Conservation (phyloP, 1,140 invertebrate species). For the Aphidius gifuensis region DNA sequence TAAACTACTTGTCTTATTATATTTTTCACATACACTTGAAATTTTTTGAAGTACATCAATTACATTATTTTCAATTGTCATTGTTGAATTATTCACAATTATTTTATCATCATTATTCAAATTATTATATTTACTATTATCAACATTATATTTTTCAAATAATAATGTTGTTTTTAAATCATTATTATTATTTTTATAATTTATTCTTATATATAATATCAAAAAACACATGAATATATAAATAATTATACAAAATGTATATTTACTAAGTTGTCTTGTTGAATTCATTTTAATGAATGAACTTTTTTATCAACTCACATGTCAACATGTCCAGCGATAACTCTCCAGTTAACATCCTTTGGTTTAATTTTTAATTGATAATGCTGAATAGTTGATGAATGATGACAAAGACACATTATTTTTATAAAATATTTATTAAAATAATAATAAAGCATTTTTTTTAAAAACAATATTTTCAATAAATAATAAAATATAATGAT, state of each 20-base stretch:
- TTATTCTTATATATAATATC: slow-evolving; percentile 6
- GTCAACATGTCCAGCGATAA: no score
- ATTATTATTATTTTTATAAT: slow-evolving; percentile 2
- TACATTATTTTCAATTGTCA: slow-evolving; percentile 24
- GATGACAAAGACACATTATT: no score
- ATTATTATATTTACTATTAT: not conserved
- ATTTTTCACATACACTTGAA: slow-evolving; percentile 38
- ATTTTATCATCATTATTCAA: not conserved
- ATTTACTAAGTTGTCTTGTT: not conserved
- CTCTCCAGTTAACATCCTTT: no score
- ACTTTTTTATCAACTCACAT: no score
- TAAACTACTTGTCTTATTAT: slow-evolving; percentile 40
- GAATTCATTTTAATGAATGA: not conserved
- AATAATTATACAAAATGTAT: not conserved
- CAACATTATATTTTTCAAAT: not conserved
- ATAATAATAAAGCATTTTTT: no score
- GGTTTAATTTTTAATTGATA: no score
- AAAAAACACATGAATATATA: slow-evolving; percentile 6
- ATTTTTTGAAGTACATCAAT: slow-evolving; percentile 30
- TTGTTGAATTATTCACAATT: not conserved
- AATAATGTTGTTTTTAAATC: not conserved
- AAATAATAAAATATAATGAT: no score
- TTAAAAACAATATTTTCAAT: no score
- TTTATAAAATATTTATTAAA: no score
- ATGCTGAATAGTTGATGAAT: no score